Evolutionary conservation across 2,797 vertebrate species (phyloP).

Genomic region (Triplophysa yarkandensis): DNA sequence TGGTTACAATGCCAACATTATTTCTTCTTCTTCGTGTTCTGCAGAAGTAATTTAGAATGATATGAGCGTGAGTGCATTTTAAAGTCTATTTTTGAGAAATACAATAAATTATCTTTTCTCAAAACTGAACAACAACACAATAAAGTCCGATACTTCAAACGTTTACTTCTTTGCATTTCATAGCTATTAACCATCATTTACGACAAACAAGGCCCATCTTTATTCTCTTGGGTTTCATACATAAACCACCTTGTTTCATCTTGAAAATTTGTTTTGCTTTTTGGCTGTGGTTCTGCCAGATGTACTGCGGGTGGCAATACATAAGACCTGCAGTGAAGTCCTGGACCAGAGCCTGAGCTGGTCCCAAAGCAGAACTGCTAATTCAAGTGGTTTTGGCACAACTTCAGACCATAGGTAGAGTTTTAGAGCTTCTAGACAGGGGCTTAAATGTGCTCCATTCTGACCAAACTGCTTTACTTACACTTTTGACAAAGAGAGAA

Average conservation of each 20-base stretch:
- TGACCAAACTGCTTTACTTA: neutral
- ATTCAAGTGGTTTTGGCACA: slow-evolving; percentile 2
- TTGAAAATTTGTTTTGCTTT: slow-evolving; percentile 10
- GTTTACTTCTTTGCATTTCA: neutral
- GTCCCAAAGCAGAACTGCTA: slow-evolving; percentile 10
- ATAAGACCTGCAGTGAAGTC: slow-evolving; percentile 23
- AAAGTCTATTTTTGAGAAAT: no score
- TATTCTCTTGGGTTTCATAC: slow-evolving; percentile 6
- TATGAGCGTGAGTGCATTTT: no score
- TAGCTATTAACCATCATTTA: neutral
- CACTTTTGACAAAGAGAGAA: slow-evolving; percentile 27
- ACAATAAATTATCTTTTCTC: no score
- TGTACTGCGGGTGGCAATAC: slow-evolving; percentile 21
- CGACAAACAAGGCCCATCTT: neutral
- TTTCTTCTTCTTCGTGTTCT: no score
- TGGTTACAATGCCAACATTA: no score
- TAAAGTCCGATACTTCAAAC: no score
- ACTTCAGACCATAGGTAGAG: neutral
- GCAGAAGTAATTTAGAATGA: no score
- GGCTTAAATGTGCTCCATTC: neutral
- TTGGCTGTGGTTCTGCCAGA: slow-evolving; percentile 31
- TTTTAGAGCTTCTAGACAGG: neutral
- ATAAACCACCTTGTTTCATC: slow-evolving; percentile 18
- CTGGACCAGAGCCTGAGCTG: slow-evolving; percentile 17
- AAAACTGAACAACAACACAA: no score